A percentile compares a stretch with the other conserved stretches of the same genome.
Conservation (phyloP, 2,797 vertebrate species). For the Aphelocoma californica region DNA sequence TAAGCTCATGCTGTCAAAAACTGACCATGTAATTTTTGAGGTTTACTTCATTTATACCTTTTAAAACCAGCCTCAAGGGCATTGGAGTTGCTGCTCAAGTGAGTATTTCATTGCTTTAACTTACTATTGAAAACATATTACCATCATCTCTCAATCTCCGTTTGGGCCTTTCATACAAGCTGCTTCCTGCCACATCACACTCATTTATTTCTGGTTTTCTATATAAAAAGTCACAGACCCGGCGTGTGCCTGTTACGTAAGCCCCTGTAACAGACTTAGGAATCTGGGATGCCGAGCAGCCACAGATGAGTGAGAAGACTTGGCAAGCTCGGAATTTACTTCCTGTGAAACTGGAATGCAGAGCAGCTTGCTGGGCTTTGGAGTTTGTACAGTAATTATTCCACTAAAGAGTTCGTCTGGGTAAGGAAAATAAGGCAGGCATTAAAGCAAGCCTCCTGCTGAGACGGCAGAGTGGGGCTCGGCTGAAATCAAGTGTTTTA, state of each 20-base stretch:
- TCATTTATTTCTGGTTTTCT: constrained; percentile 26
- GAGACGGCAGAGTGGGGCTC: neutral
- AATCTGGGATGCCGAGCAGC: neutral
- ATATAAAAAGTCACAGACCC: neutral
- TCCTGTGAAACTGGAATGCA: constrained; percentile 13
- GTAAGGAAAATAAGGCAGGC: constrained; percentile 33
- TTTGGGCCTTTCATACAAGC: neutral
- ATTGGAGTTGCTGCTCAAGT: neutral
- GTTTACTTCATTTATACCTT: constrained; percentile 57
- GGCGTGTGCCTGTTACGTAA: neutral
- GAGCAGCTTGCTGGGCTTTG: neutral
- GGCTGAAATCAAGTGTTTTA: neutral
- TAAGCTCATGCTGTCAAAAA: constrained; percentile 36
- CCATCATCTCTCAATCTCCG: neutral
- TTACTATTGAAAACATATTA: constrained; percentile 11
- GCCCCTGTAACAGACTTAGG: neutral
- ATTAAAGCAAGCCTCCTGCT: neutral
- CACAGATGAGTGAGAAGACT: neutral
- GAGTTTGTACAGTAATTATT: neutral
- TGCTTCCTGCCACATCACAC: constrained; percentile 44
- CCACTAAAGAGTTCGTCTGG: neutral
- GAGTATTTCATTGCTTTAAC: constrained; percentile 19
- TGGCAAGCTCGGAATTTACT: constrained; percentile 8
- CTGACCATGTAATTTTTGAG: constrained; percentile 38
- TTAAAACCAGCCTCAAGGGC: neutral